Percentiles rank a stretch among this genome's conserved stretches.
phyloP scores from a whole-genome alignment of 2,888 invertebrate species.

The Uloborus plumipes region DNA sequence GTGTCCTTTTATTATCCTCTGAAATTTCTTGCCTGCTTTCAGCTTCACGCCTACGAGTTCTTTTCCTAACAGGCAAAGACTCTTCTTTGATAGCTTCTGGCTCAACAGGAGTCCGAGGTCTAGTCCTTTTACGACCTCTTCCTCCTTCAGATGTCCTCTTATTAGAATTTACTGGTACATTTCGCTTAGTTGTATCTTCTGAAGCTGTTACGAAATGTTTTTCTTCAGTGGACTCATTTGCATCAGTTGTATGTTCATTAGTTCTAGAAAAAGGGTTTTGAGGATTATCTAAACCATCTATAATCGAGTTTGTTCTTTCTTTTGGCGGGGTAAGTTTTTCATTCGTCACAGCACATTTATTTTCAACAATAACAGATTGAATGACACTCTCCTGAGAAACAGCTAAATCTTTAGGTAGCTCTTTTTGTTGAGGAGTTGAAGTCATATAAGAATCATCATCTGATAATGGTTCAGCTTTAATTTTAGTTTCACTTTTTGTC shows the following conservation, averaged over 20 bases:
- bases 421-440: background rate
- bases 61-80: constrained; percentile 44
- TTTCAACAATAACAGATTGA: constrained; percentile 35
- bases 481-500: background rate
- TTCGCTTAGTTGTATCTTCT: background rate
- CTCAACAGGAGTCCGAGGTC: constrained; percentile 51
- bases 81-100: constrained; percentile 35
- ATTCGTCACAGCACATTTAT: constrained; percentile 41
- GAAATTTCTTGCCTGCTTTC: constrained; percentile 16
- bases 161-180: background rate
- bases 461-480: background rate
- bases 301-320: constrained; percentile 43
- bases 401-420: constrained; percentile 3
- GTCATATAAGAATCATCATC: constrained; percentile 1
- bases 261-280: constrained; percentile 26
- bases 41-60: constrained; percentile 44
- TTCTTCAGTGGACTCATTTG: constrained; percentile 8
- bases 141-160: constrained; percentile 51
- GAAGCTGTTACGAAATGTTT: constrained; percentile 13
- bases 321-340: constrained; percentile 37
- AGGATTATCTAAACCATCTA: constrained; percentile 17
- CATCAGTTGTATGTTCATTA: constrained; percentile 40
- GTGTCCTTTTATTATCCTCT: constrained; percentile 24
- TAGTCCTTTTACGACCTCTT: constrained; percentile 55
- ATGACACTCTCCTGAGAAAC: constrained; percentile 12